Base-by-base conservation (phyloP, 2,888 invertebrate species). In the Epiblema foenella region DNA sequence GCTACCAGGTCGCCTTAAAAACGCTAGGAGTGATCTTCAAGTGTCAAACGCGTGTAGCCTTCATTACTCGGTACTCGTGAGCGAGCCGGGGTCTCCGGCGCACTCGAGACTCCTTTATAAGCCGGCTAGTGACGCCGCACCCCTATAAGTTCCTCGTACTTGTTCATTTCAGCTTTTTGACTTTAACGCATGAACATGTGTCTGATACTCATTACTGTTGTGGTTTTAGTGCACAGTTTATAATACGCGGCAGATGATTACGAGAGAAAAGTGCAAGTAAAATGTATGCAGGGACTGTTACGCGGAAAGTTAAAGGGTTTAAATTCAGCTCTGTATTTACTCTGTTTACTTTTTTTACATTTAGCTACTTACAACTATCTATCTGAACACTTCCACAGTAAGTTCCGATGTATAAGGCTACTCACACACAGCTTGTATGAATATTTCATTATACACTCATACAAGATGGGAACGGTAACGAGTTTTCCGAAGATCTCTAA, bases 91-190 rank as follows among this genome's bases (percentile, higher is more conserved):
- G 77, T 75, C 80, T 79, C 78, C 76, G 76, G 75, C 77, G 77
- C 80, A 81, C 83, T 85, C 76, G 74, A 83, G 84, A 83, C 81
- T 83, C 82, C 82, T 83, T 82, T 82, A 84, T 85, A 83, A 85
- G 82, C 82, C 78, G 73, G 77, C 80, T 77, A 79, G 77, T 76
- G 77, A 76, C 77, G 76, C 78, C 73, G 74, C 76, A 74, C 78
- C 78, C 77, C 80, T 77, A 76, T 82, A 83, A 78, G 77, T 74
- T 69, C 75, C 77, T 79, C 76, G 78, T 77, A 77, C 75, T 77
- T 78, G 80, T 77, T 79, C 79, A 81, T 78, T 82, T 81, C 76
- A 72, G 72, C 75, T 75, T 77, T 77, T 78, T 56, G 29, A 68
- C 54, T 69, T 57, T 37, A 56, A 71, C 71, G 66, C 67, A 67